Percentiles rank a stretch among this genome's conserved stretches.
phyloP scores from a whole-genome alignment of 2,888 invertebrate genomes.

The Agonopterix alstromeriana region DNA sequence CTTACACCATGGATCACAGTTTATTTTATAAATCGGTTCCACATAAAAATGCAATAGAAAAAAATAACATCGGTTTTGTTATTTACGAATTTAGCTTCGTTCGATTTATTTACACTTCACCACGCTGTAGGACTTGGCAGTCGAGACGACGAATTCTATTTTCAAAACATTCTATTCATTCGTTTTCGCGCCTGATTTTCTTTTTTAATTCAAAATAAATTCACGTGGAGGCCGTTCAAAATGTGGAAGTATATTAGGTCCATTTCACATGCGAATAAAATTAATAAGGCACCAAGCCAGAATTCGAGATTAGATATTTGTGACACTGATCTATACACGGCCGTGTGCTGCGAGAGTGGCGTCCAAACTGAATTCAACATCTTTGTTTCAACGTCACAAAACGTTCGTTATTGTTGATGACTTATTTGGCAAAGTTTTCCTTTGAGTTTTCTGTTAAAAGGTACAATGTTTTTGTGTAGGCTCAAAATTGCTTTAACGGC shows the following conservation, averaged over 20 bases:
- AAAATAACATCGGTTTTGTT: conserved; percentile 28
- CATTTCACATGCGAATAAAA: conserved; percentile 67
- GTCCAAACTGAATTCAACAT: conserved; percentile 56
- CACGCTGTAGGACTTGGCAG: conserved; percentile 8
- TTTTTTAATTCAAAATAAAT: conserved; percentile 12
- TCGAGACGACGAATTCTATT: conserved; percentile 26
- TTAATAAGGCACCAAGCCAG: conserved; percentile 58
- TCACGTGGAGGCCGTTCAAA: conserved; percentile 23
- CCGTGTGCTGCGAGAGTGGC: conserved; percentile 43
- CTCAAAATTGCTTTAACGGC: too few species aligned
- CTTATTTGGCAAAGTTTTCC: too few species aligned
- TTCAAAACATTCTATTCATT: conserved; percentile 29
- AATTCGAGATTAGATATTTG: conserved; percentile 59
- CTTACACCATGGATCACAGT: too few species aligned
- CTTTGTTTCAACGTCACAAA: neutral
- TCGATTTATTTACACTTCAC: conserved; percentile 5
- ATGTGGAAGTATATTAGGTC: conserved; percentile 66
- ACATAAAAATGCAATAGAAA: neutral
- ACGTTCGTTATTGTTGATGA: neutral
- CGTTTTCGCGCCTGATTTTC: conserved; percentile 7
- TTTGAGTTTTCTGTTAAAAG: too few species aligned
- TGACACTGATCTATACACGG: conserved; percentile 40
- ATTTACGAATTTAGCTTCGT: conserved; percentile 23
- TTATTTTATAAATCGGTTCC: neutral
- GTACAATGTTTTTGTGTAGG: too few species aligned